phyloP scores from a whole-genome alignment of 37 sponge, comb jelly and placozoan species.

The Geodia barretti region DNA sequence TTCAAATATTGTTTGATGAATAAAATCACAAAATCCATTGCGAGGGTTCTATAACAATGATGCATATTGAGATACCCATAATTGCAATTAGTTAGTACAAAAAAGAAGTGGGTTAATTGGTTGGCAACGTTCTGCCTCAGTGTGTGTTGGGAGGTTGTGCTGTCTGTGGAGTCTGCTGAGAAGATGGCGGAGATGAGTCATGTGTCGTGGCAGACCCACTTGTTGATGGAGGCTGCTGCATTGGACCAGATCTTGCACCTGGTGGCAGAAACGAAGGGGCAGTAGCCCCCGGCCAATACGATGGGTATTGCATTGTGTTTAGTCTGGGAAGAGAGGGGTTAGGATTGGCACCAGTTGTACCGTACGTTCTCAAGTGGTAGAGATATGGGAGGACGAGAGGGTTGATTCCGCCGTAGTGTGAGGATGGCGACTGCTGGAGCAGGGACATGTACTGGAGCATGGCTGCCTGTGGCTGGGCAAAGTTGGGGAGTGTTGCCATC shows the following conservation, averaged over 20 bases:
- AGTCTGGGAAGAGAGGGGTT: not conserved
- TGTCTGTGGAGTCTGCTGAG: not conserved
- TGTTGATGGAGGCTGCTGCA: not conserved
- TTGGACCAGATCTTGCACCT: not conserved
- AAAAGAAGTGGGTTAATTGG: too few species aligned
- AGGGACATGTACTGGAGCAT: conserved; percentile 41
- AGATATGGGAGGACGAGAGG: not conserved
- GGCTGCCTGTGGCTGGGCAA: not conserved
- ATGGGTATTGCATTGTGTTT: not conserved
- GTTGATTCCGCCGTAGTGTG: not conserved
- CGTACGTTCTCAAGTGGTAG: not conserved
- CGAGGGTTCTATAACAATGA: too few species aligned
- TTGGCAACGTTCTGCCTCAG: too few species aligned
- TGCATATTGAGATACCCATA: too few species aligned
- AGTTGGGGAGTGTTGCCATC: not conserved
- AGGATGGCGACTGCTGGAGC: not conserved
- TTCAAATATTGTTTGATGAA: too few species aligned
- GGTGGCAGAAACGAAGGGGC: not conserved
- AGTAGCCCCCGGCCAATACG: not conserved
- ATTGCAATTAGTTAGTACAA: too few species aligned
- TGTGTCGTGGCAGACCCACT: not conserved
- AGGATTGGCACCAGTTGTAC: not conserved
- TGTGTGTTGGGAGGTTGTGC: not conserved
- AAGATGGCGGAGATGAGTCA: not conserved
- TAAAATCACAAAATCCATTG: too few species aligned